phyloP scores from a whole-genome alignment of 2,888 invertebrate species.

The Mimas tiliae region DNA sequence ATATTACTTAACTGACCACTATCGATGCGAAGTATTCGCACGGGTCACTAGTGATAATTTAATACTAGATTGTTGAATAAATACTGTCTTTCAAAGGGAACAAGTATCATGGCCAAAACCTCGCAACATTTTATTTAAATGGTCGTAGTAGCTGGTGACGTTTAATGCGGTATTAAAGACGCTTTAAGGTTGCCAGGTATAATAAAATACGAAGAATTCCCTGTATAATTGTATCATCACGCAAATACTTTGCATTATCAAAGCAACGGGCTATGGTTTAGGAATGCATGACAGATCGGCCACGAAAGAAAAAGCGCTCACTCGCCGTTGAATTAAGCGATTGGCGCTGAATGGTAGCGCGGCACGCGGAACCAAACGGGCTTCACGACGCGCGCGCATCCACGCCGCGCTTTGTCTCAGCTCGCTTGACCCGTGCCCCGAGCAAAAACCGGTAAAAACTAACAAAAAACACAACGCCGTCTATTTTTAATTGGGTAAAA shows the following conservation, averaged over 20 bases:
- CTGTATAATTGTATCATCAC: conserved; percentile 17
- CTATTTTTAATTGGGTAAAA: conserved; percentile 75
- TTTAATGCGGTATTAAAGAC: neutral
- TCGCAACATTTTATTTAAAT: neutral
- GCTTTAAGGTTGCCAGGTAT: neutral
- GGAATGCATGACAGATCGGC: conserved; percentile 83
- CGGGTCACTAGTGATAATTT: too few relatives aligned
- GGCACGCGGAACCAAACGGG: conserved; percentile 79
- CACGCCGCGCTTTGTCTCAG: conserved; percentile 78
- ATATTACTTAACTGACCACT: too few relatives aligned
- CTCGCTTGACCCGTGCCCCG: conserved; percentile 81
- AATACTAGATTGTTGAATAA: too few relatives aligned
- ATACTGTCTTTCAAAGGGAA: too few relatives aligned
- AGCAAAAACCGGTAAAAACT: conserved; percentile 72
- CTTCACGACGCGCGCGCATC: conserved; percentile 68
- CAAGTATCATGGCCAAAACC: too few relatives aligned
- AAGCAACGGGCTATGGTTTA: conserved; percentile 40
- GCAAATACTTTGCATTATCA: conserved; percentile 34
- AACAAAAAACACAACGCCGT: conserved; percentile 61
- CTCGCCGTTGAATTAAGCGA: conserved; percentile 80
- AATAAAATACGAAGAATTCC: conserved; percentile 8
- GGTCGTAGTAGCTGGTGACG: neutral
- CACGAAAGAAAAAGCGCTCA: conserved; percentile 73
- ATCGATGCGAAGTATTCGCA: too few relatives aligned
- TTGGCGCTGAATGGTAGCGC: conserved; percentile 78